A percentile compares a stretch with the other conserved stretches of the same genome.
These are phyloP conservation scores for Amazona finschi DNA, from an alignment of 2,797 vertebrate species.

Conservation along the genomic window DNA sequence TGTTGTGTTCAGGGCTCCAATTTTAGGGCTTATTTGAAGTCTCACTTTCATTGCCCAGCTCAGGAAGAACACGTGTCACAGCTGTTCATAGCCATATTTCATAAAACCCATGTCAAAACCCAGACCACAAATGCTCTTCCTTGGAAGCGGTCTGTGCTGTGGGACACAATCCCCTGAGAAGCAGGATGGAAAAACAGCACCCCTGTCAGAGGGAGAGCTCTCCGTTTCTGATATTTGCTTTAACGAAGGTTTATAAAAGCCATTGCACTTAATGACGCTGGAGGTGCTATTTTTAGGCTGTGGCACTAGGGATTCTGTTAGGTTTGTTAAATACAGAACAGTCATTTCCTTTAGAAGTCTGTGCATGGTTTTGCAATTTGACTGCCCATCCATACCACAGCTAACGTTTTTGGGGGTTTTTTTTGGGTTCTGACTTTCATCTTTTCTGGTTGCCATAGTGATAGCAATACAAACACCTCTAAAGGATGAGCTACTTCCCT, in stretches of 20 bases:
- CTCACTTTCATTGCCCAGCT: not conserved
- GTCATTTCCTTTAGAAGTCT: slow-evolving; percentile 9
- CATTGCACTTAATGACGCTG: not conserved
- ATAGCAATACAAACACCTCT: slow-evolving; percentile 66
- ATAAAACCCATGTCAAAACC: not conserved
- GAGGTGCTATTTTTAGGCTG: slow-evolving; percentile 43
- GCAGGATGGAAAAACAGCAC: not conserved
- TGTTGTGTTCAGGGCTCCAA: not conserved
- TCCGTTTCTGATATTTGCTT: not conserved
- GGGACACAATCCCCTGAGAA: accelerated
- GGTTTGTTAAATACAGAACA: not conserved
- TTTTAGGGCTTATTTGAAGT: not conserved
- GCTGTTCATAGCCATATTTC: not conserved
- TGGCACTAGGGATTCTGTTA: not conserved
- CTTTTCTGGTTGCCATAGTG: slow-evolving; percentile 43
- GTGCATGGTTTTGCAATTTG: slow-evolving; percentile 11
- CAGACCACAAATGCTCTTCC: not conserved
- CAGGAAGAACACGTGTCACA: not conserved
- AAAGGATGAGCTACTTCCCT: slow-evolving; percentile 41
- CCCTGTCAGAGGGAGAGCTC: not conserved
- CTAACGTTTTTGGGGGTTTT: not conserved
- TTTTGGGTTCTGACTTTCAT: not conserved
- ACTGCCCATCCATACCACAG: not conserved
- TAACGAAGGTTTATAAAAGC: not conserved
- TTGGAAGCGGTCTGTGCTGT: not conserved